Percentiles rank a stretch among this genome's conserved stretches.
phyloP scores from a whole-genome alignment of 2,888 invertebrate genomes.

The Branchipolynoe longqiensis region DNA sequence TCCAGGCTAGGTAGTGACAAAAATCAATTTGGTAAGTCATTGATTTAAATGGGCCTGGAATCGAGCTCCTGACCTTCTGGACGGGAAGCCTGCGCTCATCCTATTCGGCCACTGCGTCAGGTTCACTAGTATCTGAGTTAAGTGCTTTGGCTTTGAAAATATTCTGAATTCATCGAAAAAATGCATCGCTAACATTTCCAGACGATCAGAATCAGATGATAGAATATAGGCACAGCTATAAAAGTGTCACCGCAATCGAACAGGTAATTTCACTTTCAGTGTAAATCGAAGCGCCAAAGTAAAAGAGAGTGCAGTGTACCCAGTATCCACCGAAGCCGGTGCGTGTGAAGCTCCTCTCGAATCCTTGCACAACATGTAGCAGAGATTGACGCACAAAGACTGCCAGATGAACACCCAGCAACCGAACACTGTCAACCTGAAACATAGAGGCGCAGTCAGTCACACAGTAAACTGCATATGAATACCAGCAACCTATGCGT shows the following conservation, averaged over 20 bases:
- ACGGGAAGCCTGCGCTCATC: too few species aligned
- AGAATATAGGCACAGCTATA: too few species aligned
- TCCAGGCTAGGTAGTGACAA: too few species aligned
- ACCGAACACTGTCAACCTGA: conserved; percentile 88
- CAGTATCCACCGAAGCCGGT: conserved; percentile 96
- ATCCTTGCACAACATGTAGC: conserved; percentile 90
- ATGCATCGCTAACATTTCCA: neutral
- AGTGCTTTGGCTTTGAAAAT: too few species aligned
- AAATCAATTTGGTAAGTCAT: too few species aligned
- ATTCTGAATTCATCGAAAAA: neutral
- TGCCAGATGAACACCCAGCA: conserved; percentile 91
- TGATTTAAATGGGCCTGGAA: too few species aligned
- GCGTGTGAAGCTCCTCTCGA: conserved; percentile 93
- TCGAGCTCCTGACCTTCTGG: too few species aligned
- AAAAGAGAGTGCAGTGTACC: conserved; percentile 85
- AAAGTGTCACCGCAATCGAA: too few species aligned
- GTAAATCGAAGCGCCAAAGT: too few species aligned
- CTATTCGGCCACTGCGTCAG: too few species aligned
- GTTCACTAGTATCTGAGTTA: too few species aligned
- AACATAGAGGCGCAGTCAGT: conserved; percentile 56
- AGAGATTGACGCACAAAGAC: conserved; percentile 91
- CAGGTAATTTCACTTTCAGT: too few species aligned
- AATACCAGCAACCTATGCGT: neutral
- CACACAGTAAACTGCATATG: conserved; percentile 59
- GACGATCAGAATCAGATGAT: neutral